A percentile compares a stretch with the other conserved stretches of the same genome.
These are phyloP conservation scores for Chymomyza caudatula DNA, from an alignment of 2,888 invertebrate species.

Conservation along the genomic window DNA sequence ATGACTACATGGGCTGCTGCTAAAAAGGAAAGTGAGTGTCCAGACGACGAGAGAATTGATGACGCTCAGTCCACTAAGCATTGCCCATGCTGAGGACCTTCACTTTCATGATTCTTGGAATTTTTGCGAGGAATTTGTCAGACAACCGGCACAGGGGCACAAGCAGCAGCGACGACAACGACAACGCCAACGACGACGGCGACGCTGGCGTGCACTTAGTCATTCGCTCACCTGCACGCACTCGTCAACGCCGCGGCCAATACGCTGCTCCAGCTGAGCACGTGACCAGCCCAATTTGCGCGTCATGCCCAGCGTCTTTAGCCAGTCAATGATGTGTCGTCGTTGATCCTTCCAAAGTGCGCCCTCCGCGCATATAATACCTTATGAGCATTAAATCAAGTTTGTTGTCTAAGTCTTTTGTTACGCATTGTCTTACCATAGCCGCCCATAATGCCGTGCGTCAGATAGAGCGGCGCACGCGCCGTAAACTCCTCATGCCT, in stretches of 20 bases:
- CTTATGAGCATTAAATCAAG: slow-evolving; percentile 78
- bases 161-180: too few relatives aligned
- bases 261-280: slow-evolving; percentile 83
- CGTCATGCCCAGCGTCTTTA: slow-evolving; percentile 86
- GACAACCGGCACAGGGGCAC: too few relatives aligned
- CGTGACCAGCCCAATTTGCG: slow-evolving; percentile 82
- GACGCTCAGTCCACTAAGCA: not conserved
- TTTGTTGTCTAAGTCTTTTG: slow-evolving; percentile 50
- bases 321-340: slow-evolving; percentile 84
- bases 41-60: slow-evolving; percentile 4
- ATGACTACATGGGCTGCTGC: too few relatives aligned
- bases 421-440: slow-evolving; percentile 83
- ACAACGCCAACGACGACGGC: not conserved
- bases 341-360: slow-evolving; percentile 90
- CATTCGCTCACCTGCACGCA: slow-evolving; percentile 78
- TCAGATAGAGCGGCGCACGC: slow-evolving; percentile 87
- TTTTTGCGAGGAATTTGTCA: slow-evolving; percentile 36
- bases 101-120: slow-evolving; percentile 59
- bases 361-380: slow-evolving; percentile 90
- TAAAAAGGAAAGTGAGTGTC: slow-evolving; percentile 65
- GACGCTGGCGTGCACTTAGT: not conserved
- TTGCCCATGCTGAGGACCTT: slow-evolving; percentile 42
- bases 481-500: slow-evolving; percentile 86
- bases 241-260: slow-evolving; percentile 82
- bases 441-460: slow-evolving; percentile 92